Base-by-base conservation (phyloP, 2,113 vertebrate species). In the Plectropomus leopardus region DNA sequence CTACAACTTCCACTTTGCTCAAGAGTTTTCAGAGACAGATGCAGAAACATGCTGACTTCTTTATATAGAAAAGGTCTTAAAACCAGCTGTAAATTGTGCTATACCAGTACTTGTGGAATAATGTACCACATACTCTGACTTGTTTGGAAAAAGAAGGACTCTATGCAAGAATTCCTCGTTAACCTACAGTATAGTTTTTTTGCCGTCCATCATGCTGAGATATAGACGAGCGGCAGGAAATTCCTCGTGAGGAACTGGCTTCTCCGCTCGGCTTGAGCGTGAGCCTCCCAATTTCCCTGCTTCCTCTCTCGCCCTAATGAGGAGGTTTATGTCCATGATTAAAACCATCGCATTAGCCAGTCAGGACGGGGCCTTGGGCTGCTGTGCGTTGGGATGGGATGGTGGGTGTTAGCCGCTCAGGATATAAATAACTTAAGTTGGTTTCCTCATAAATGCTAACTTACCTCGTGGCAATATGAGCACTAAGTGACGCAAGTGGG, bases 281-380 rank as follows among this genome's bases (percentile, higher is more conserved):
- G 61, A 86, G 70, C 85, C 79, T 82, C 63, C 78, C 78, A 90
- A 87, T 87, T 86, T 86, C 83, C 87, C 73, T 1, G 13, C 83
- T 90, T 92, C 90, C 91, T 70, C 78, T 73, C 58, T 76, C 34
- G 11, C 53, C 65, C 70, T 91, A 90, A 90, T 85, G 88, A 83
- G 85, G 78, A 86, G 71, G 78, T 91, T 84, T 89, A 86, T 89
- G 88, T 59, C 78, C 5, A 8, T 87, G 82, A 92, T 92, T 88
- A 88, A 91, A 89, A 86, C 60, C 26, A 6, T 73, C 26, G 36
- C 63, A 61, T 77, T 65, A 82, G 86, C 83, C 79, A 82, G 83
- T 88, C 82, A 83, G 80, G 80, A 51, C 42, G 45, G 61, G 7
- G 78, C 86, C 73, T 59, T 36, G 4, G 80, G 89, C 67, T 54